phyloP scores from a whole-genome alignment of 2,797 vertebrate species.

The Enteromius treurensis region DNA sequence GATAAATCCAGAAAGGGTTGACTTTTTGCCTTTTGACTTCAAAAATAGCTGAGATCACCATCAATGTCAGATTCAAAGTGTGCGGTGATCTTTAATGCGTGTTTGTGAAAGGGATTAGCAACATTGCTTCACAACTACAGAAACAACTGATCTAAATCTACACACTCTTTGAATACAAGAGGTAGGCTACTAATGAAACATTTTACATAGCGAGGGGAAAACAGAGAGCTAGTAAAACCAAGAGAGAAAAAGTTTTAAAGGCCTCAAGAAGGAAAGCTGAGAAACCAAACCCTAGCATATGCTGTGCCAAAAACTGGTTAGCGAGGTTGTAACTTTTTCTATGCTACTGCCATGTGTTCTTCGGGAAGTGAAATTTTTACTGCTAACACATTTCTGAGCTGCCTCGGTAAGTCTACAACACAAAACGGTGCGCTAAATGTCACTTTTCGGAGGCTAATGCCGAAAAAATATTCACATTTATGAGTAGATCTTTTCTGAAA shows the following conservation, averaged over 20 bases:
- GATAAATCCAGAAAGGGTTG: neutral
- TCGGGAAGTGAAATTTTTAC: slow-evolving; percentile 16
- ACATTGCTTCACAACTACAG: slow-evolving; percentile 40
- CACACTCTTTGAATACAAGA: slow-evolving; percentile 40
- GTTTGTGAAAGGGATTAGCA: slow-evolving; percentile 56
- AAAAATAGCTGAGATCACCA: neutral
- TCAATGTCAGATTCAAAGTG: slow-evolving; percentile 17
- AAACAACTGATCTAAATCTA: slow-evolving; percentile 55
- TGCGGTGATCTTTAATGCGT: slow-evolving; percentile 45
- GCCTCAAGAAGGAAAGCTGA: slow-evolving; percentile 76
- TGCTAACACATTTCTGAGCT: slow-evolving; percentile 30
- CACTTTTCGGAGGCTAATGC: slow-evolving; percentile 2
- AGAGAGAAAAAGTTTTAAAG: slow-evolving; percentile 72
- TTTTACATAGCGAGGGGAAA: slow-evolving; percentile 60
- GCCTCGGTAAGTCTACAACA: neutral
- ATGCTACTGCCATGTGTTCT: slow-evolving; percentile 45
- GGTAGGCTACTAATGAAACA: slow-evolving; percentile 67
- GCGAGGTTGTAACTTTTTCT: slow-evolving; percentile 66
- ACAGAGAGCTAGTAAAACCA: slow-evolving; percentile 66
- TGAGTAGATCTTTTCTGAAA: slow-evolving; percentile 77
- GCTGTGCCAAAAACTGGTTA: slow-evolving; percentile 70
- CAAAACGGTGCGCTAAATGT: neutral
- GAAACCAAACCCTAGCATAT: slow-evolving; percentile 69
- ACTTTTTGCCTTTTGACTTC: neutral
- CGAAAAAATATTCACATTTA: slow-evolving; percentile 60